Evolutionary conservation across 2,888 invertebrate species (phyloP), one percentile per base, ranked within the genome.

Genomic region (Ophraella communa): DNA sequence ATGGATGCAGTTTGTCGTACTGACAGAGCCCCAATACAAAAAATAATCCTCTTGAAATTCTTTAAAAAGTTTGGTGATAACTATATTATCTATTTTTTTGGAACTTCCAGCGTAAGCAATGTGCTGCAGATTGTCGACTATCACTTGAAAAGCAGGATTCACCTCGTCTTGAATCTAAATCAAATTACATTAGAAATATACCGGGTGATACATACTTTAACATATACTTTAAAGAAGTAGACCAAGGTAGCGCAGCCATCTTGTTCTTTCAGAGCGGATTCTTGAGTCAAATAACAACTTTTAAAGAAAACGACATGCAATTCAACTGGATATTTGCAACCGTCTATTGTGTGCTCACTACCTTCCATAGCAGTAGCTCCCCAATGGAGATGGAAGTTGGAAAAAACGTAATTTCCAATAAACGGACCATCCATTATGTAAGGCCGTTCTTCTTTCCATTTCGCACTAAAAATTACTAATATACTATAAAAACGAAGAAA

Each of bases 381-480:
- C 91, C 90, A 91, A 75, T 91, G 90, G 74, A 91, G 88, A 78
- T 91, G 90, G 35, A 89, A 80, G 77, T 90, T 89, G 0, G 89
- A 87, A 55, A 90, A 84, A 0, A 87, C 81, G 70, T 89, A 89
- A 64, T 86, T 87, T 7, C 85, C 86, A 3, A 80, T 62, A 45
- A 91, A 83, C 0, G 88, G 88, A 0, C 90, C 90, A 0, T 85
- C 86, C 58, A 82, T 81, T 44, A 90, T 70, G 73, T 85, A 88
- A 0, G 90, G 89, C 1, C 86, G 78, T 66, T 87, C 86, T 4
- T 85, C 80, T 44, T 79, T 82, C 89, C 89, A 91, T 80, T 87
- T 88, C 1, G 85, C 86, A 54, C 87, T 88, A 10, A 89, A 67
- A 54, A 89, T 77, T 35, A 88, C 89, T 89, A 66, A 54, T 17